phyloP scores from a whole-genome alignment of 1,140 invertebrate species.

The Artemia franciscana region DNA sequence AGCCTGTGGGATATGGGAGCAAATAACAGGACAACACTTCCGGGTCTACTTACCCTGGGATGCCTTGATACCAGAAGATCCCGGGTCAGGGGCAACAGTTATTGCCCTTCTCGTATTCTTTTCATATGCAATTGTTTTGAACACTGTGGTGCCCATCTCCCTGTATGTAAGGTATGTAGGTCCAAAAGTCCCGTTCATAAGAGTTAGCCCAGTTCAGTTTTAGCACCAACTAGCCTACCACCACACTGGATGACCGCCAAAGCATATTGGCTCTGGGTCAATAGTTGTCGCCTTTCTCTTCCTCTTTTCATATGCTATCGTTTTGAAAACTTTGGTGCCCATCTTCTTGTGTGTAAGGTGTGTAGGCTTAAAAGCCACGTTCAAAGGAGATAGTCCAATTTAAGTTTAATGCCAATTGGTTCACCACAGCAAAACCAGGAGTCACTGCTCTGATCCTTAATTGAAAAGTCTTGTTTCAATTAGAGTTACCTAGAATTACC shows the following conservation, averaged over 20 bases:
- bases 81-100: constrained; percentile 48
- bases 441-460: too few relatives aligned
- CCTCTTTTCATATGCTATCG: constrained; percentile 98
- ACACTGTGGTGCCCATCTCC: constrained; percentile 98
- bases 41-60: constrained; percentile 88
- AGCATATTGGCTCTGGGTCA: constrained; percentile 42
- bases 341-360: constrained; percentile 96
- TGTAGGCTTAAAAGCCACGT: too few relatives aligned
- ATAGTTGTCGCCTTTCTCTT: constrained; percentile 83
- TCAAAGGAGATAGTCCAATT: too few relatives aligned
- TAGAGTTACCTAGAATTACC: too few relatives aligned
- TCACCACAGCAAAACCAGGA: too few relatives aligned
- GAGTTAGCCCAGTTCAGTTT: too few relatives aligned
- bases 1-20: constrained; percentile 93
- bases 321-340: constrained; percentile 97
- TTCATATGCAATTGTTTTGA: constrained; percentile 96
- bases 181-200: too few relatives aligned
- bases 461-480: too few relatives aligned
- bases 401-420: too few relatives aligned
- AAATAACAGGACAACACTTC: constrained; percentile 68
- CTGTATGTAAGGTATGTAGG: constrained; percentile 72
- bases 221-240: too few relatives aligned
- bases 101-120: constrained; percentile 94
- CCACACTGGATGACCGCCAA: too few relatives aligned
- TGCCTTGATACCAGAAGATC: constrained; percentile 51